phyloP scores from a whole-genome alignment of 2,797 vertebrate genomes.

The Pampus argenteus region DNA sequence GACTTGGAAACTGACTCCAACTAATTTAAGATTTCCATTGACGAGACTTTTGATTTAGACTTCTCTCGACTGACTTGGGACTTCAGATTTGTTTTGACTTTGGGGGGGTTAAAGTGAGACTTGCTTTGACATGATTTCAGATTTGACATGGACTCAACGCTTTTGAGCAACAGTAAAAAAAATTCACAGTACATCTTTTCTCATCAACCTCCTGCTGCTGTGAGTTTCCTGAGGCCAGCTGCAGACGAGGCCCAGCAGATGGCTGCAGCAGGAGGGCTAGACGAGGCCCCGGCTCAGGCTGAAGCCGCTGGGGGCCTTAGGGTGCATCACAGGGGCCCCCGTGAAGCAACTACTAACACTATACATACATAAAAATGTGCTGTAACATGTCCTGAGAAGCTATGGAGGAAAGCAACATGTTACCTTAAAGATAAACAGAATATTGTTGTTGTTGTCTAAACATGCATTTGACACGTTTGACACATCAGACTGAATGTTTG shows the following conservation, averaged over 20 bases:
- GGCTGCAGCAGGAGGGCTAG: conserved; percentile 22
- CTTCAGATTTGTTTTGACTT: neutral
- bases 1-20: no score
- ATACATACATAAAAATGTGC: neutral
- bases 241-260: conserved; percentile 40
- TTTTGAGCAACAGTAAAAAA: neutral
- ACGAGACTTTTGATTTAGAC: no score
- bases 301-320: conserved; percentile 18
- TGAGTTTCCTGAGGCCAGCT: conserved; percentile 25
- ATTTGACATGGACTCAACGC: no score
- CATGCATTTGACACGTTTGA: neutral
- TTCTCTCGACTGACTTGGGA: neutral
- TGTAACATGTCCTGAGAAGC: neutral
- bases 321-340: conserved; percentile 16
- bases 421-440: no score
- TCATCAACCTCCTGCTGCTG: conserved; percentile 31
- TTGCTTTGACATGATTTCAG: no score
- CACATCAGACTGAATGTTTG: neutral
- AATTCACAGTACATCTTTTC: conserved; percentile 24
- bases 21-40: no score
- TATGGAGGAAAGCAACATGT: neutral
- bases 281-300: neutral
- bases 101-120: no score
- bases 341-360: conserved; percentile 5
- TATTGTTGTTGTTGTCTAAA: neutral